Base-by-base conservation (phyloP, 2,113 vertebrate species). In the Percina caprodes region DNA sequence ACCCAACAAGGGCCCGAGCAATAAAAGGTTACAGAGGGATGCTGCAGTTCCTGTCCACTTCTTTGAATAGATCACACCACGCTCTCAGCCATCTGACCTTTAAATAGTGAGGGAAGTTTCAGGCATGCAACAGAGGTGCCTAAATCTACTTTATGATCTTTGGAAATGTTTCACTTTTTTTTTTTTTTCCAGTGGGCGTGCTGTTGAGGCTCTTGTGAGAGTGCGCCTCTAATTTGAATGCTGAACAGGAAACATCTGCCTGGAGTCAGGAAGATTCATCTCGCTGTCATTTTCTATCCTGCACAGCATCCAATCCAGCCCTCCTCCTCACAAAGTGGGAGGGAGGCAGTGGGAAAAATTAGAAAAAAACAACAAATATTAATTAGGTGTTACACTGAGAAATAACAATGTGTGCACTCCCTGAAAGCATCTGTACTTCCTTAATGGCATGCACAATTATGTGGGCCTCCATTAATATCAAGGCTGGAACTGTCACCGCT, bases 371-470 rank as follows among this genome's bases (percentile, higher is more conserved):
- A 95, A 95, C 90, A 89, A 96, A 93, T 96, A 95, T 94, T 96
- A 96, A 95, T 95, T 95, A 96, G 95, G 92, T 92, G 94, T 91
- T 93, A 86, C 93, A 80, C 76, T 79, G 90, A 94, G 91, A 95
- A 95, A 96, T 91, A 94, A 94, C 0, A 82, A 92, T 89, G 92
- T 92, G 84, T 93, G 88, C 91, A 91, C 94, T 91, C 88, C 76
- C 92, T 94, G 93, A 95, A 96, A 95, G 95, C 93, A 95, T 96
- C 95, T 90, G 94, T 85, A 92, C 93, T 94, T 95, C 94, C 95
- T 93, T 96, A 95, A 95, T 96, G 94, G 94, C 92, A 92, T 93
- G 94, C 85, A 91, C 95, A 95, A 94, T 96, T 95, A 92, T 85
- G 85, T 93, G 93, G 92, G 94, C 94, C 92, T 87, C 85, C 92